Evolutionary conservation across 1,140 invertebrate genomes (phyloP), one percentile per base, ranked within the genome.

Genomic region (Littorina saxatilis): DNA sequence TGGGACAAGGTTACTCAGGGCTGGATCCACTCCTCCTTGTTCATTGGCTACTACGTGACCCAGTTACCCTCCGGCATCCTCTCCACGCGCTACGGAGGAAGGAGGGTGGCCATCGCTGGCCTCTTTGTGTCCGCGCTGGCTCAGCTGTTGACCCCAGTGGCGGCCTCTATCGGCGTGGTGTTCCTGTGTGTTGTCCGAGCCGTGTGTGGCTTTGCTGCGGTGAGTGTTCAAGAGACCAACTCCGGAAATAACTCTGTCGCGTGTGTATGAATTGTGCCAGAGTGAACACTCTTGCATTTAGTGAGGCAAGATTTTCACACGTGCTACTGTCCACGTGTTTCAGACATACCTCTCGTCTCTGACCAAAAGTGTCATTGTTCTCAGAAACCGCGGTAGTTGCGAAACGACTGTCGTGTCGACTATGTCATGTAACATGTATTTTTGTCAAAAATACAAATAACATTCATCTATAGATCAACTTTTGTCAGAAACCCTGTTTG

Each of bases 1-100:
- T 83, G 82, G 82, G 78, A 80, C 82, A 83, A 83, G 37, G 61
- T 55, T 1, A n/a, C 37, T 2, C 82, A 83, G 27, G 82, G 78
- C 11, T 80, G 78, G 78, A 78, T 77, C 37, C 78, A 80, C 58
- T 83, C 82, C 40, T 63, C 82, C 17, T 55, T 83, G 20, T 83
- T 83, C 68, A 47, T 83, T 29, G 82, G 82, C 29, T 80, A 83
- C 73, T 83, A 83, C 72, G 61, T 83, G 23, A 39, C 78, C 17
- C 82, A 74, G 72, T 32, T 83, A 29, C 82, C 82, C 13, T 80
- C 82, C 2, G 55, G 70, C 11, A 50, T 83, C 23, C 27, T 73
- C 9, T 52, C 82, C 4, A 79, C 78, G 23, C 58, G 77, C 50
- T 83, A 63, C 29, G 82, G 82, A 1, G 68, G 76, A 20, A 83